Conservation (phyloP, 2,797 vertebrate genomes). For the Echeneis naucrates region DNA sequence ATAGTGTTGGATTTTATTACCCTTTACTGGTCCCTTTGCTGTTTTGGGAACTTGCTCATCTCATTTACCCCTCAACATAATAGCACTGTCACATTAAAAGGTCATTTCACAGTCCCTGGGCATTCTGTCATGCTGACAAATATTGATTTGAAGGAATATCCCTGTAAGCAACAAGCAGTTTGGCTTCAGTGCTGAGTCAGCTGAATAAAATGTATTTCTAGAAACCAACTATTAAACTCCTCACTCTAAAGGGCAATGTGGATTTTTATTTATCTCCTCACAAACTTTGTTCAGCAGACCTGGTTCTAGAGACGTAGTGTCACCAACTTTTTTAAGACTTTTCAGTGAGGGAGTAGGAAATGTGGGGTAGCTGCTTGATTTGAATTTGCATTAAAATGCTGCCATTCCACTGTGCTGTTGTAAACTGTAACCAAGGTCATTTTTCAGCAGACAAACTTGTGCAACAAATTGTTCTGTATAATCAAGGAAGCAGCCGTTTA, state of each 20-base stretch:
- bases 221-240: constrained; percentile 52
- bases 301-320: constrained; percentile 29
- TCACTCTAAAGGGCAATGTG: constrained; percentile 34
- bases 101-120: constrained; percentile 75
- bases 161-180: constrained; percentile 71
- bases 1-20: constrained; percentile 63
- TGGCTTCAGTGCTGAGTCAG: constrained; percentile 68
- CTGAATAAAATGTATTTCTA: constrained; percentile 62
- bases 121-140: constrained; percentile 75
- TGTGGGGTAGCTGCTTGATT: neutral
- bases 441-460: constrained; percentile 7
- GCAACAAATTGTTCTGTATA: neutral
- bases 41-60: constrained; percentile 67
- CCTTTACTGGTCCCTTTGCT: constrained; percentile 53
- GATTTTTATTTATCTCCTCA: constrained; percentile 61
- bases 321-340: constrained; percentile 28
- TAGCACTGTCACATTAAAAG: constrained; percentile 76
- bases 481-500: constrained; percentile 5
- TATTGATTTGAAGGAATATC: constrained; percentile 79
- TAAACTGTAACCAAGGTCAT: constrained; percentile 4
- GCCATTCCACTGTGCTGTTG: neutral
- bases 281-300: constrained; percentile 54
- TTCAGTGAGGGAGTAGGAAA: neutral
- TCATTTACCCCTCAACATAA: constrained; percentile 78
- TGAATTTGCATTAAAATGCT: constrained; percentile 7